A percentile compares a stretch with the other conserved stretches of the same genome.
Conservation (phyloP, 2,888 invertebrate species). For the Eutolmus rufibarbis region DNA sequence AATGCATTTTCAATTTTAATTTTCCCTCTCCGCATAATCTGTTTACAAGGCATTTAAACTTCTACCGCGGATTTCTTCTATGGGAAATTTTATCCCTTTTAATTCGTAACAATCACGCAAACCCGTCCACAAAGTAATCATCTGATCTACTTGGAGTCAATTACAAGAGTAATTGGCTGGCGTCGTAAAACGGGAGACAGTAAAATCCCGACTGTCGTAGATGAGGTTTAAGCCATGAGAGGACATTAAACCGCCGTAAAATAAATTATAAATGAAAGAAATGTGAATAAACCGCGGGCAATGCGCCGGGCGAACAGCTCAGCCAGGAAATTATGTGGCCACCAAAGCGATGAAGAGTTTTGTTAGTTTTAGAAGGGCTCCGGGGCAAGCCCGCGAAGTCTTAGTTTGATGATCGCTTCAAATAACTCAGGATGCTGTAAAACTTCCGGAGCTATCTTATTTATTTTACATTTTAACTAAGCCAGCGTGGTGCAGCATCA, state of each 20-base stretch:
- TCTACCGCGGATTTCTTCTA: background rate
- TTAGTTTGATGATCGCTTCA: background rate
- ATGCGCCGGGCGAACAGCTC: background rate
- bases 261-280: conserved; percentile 25
- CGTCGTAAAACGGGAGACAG: background rate
- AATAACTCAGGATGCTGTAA: background rate
- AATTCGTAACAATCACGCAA: conserved; percentile 37
- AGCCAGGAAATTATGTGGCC: background rate
- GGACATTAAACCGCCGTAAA: conserved; percentile 22
- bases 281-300: background rate
- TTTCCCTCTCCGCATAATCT: background rate
- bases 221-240: conserved; percentile 8
- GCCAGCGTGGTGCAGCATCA: background rate
- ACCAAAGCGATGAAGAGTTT: background rate
- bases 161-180: conserved; percentile 30
- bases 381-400: background rate
- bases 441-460: background rate
- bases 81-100: conserved; percentile 11
- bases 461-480: background rate
- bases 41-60: background rate
- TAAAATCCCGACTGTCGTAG: conserved; percentile 2
- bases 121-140: conserved; percentile 22
- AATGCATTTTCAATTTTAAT: background rate
- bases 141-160: conserved; percentile 33
- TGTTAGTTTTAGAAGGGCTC: background rate